Base-by-base conservation (phyloP, 1,140 invertebrate species). In the Solen grandis region DNA sequence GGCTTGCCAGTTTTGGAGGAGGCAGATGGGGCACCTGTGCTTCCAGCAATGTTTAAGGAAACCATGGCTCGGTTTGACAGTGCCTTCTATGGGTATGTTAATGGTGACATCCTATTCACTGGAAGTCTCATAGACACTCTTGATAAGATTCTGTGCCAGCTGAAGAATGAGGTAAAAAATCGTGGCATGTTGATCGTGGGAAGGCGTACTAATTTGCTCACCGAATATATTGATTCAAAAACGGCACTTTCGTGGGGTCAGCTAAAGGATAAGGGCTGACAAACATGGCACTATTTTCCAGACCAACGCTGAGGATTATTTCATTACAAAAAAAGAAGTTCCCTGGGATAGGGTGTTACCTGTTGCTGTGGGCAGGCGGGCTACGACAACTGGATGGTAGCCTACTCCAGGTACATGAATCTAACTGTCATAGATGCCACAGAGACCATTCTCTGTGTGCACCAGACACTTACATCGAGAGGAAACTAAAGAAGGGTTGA, bases 381-480 rank as follows among this genome's bases (percentile, higher is more conserved):
- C 2, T 89, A 89, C 68, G 88, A 89, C 70, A 89, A 89, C 59
- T 89, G 83, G 77, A 54, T 89, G 14, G 83, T 88, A 0, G 60
- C 84, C 13, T 81, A 84, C 52, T 81, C 86, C 1, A 65, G 84
- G 5, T 63, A 72, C 27, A 60, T 36, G 27, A 80, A 85, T 10
- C 54, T 75, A n/a, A 81, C 74, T 19, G 82, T 87, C 0, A 82
- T 89, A 14, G 88, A 89, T 76, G 73, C 75, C 0, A 81, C 88
- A 13, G 74, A 81, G 31, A 86, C 87, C 14, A 31, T 87, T 14
- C 60, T 80, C 13, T 87, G 87, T 16, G 50, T 88, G 4, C 88
- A 89, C 63, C 88, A 89, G 65, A 86, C 87, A 0, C 77, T 84
- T 31, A 68, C 76, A 29, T 46, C 66, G 16, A 60, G 76, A 35